A percentile compares a stretch with the other conserved stretches of the same genome.
These are phyloP conservation scores for Campopleginae sp. DNA, from an alignment of 2,888 invertebrate species.

Conservation along the genomic window DNA sequence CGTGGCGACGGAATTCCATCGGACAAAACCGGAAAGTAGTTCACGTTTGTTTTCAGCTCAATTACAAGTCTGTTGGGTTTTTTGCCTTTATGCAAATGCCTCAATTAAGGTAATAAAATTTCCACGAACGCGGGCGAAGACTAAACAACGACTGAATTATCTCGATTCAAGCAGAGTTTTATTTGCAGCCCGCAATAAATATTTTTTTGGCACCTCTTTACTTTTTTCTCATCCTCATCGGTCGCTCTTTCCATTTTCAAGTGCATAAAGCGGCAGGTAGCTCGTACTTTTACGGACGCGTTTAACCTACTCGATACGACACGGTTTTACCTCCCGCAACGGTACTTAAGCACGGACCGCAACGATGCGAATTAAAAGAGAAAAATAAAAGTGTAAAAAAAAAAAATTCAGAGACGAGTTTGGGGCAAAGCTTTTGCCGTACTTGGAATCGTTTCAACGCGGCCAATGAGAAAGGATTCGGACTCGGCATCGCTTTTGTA, in stretches of 20 bases:
- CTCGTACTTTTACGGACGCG: constrained; percentile 50
- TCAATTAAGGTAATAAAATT: constrained; percentile 1
- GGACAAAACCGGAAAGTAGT: not conserved
- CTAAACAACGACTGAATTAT: constrained; percentile 33
- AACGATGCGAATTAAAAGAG: constrained; percentile 38
- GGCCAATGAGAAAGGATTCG: constrained; percentile 57
- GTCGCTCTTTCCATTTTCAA: constrained; percentile 10
- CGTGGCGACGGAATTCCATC: not conserved
- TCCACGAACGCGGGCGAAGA: not conserved
- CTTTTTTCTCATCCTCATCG: not conserved
- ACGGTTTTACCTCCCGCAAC: constrained; percentile 56
- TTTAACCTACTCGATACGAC: constrained; percentile 58
- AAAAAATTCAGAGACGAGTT: constrained; percentile 8
- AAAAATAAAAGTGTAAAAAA: constrained; percentile 24
- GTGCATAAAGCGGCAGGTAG: constrained; percentile 13
- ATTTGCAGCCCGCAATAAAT: constrained; percentile 41
- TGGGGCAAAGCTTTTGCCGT: constrained; percentile 51
- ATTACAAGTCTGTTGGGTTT: not conserved
- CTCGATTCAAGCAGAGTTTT: constrained; percentile 7
- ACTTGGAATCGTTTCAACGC: constrained; percentile 55
- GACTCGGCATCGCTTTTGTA: constrained; percentile 50
- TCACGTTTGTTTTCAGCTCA: not conserved
- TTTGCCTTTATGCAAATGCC: not conserved
- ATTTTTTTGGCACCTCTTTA: constrained; percentile 38
- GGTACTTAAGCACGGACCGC: constrained; percentile 55